A percentile compares a stretch with the other conserved stretches of the same genome.
These are phyloP conservation scores for Epinephelus cyanopodus DNA, from an alignment of 2,113 vertebrate genomes.

Conservation along the genomic window DNA sequence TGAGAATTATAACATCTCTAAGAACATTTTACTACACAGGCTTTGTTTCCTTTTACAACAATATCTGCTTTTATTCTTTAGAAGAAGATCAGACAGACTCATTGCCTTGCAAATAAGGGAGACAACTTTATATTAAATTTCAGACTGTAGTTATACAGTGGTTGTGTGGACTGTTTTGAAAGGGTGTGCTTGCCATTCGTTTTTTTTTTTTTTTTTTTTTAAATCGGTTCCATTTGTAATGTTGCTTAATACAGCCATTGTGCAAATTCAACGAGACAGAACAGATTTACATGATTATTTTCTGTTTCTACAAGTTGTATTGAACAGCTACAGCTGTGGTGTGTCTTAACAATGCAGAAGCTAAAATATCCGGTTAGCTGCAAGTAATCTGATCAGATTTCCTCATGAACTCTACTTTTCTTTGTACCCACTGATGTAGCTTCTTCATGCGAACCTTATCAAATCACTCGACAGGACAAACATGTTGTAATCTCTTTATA, in stretches of 20 bases:
- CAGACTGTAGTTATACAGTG: background rate
- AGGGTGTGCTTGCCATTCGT: background rate
- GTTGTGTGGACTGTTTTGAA: background rate
- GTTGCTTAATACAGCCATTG: background rate
- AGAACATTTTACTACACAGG: background rate
- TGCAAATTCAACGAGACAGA: background rate
- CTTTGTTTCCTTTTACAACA: background rate
- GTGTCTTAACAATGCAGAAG: background rate
- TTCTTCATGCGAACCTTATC: constrained; percentile 11
- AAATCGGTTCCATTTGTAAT: background rate
- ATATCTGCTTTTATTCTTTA: background rate
- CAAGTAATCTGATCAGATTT: constrained; percentile 33
- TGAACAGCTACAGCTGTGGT: constrained; percentile 11
- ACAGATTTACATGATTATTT: background rate
- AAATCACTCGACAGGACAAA: constrained; percentile 18
- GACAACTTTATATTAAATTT: background rate
- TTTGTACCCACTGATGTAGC: constrained; percentile 1
- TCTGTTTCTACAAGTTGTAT: background rate
- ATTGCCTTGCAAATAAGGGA: background rate
- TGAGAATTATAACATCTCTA: background rate
- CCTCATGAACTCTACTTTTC: background rate
- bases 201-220: background rate
- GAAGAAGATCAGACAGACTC: background rate
- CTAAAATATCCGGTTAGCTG: constrained; percentile 11
- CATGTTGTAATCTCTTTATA: constrained; percentile 38